Base-by-base conservation (phyloP, 2,113 vertebrate genomes). In the Mustela nigripes region DNA sequence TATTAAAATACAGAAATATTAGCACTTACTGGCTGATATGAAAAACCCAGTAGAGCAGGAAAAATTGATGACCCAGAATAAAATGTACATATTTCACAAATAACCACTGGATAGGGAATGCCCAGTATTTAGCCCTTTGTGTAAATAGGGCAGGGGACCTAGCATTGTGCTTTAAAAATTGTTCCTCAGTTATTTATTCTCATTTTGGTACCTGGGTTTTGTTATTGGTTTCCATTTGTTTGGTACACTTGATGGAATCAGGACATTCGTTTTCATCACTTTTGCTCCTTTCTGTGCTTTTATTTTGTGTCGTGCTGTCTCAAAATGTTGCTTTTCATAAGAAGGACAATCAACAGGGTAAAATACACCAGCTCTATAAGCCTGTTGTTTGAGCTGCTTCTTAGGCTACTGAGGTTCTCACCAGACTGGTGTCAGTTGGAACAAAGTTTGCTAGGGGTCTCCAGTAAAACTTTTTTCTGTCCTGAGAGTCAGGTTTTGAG, bases 361-460 rank as follows among this genome's bases (percentile, higher is more conserved):
- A 74, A 74, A 71, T 15, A 62, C 2, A 12, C 12, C 62, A 12
- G 60, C 18, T 78, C 16, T 31, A 6, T 24, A 56, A 36, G 58
- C 22, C 28, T 83, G 31, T 79, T 78, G 26, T 53, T 45, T 0
- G 0, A 78, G 50, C 48, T 83, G 69, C 28, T 42, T 82, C 76
- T 63, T 22, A 80, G 18, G 67, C 48, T 67, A n/a, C 3, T 39
- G 39, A 87, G 31, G 48, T 65, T 94, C 87, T 39, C 63, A 63
- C n/a, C n/a, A 80, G 73, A 36, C 10, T 71, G 50, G 11, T 21
- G 1, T 56, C 79, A 50, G 22, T 71, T 60, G 21, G 42, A 33
- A 78, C 58, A 79, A 92, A 83, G 14, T 82, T 87, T 73, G 45
- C 81, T 87, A 42, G 74, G 45, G 12, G 60, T 95, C 83, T 69